Percentiles rank a stretch among this genome's conserved stretches.
phyloP scores from a whole-genome alignment of 2,113 vertebrate species.

The Athene noctua region DNA sequence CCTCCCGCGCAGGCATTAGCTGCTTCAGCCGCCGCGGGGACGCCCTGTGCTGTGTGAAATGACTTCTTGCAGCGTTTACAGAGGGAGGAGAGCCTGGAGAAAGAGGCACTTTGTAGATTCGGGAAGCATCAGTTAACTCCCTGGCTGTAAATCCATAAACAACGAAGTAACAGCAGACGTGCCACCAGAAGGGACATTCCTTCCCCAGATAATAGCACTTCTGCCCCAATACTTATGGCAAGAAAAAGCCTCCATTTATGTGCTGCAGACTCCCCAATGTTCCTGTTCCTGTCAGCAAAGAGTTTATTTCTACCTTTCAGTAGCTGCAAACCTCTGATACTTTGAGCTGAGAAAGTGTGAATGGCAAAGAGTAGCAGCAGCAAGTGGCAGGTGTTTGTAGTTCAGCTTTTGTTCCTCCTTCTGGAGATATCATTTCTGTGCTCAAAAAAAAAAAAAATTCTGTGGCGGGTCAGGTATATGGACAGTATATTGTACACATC shows the following conservation, averaged over 20 bases:
- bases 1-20: background rate
- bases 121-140: background rate
- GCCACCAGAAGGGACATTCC: background rate
- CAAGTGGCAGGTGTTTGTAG: background rate
- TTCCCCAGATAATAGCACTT: background rate
- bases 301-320: background rate
- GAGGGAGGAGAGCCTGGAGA: background rate
- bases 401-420: background rate
- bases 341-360: background rate
- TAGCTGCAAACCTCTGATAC: background rate
- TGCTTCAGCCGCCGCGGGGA: background rate
- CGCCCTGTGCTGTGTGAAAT: background rate
- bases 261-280: background rate
- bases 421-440: background rate
- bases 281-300: fast-evolving
- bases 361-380: background rate
- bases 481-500: background rate
- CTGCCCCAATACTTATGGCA: background rate
- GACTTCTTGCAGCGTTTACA: background rate
- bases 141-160: background rate
- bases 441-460: background rate
- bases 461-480: background rate
- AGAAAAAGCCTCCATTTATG: background rate
- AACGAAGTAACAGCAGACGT: background rate
- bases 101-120: background rate